Conservation (phyloP, 2,888 invertebrate genomes). For the Orthosia incerta region DNA sequence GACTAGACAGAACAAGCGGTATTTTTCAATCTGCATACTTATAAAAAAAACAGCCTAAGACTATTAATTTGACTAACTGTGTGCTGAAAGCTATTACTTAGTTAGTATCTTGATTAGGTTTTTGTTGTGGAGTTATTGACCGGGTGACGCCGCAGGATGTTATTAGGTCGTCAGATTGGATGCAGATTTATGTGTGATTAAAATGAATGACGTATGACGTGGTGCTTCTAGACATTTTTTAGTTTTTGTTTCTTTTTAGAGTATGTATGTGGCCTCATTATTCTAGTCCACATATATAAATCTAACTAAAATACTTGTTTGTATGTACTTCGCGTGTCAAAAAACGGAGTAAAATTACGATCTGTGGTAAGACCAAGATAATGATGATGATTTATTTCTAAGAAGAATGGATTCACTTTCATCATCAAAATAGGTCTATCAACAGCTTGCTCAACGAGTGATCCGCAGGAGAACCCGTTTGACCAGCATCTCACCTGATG, state of each 20-base stretch:
- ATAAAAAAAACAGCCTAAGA: constrained; percentile 27
- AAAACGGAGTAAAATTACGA: too few relatives aligned
- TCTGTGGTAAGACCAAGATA: too few relatives aligned
- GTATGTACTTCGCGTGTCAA: too few relatives aligned
- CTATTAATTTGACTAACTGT: constrained; percentile 54
- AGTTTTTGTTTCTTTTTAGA: neutral
- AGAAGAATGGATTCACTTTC: too few relatives aligned
- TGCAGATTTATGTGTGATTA: constrained; percentile 21
- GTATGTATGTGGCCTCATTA: neutral
- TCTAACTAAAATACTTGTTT: too few relatives aligned
- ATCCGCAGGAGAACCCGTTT: too few relatives aligned
- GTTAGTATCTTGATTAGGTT: constrained; percentile 54
- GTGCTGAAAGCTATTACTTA: constrained; percentile 42
- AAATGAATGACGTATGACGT: neutral
- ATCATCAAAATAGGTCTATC: too few relatives aligned
- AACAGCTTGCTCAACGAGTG: too few relatives aligned
- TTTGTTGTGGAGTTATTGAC: constrained; percentile 53
- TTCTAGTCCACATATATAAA: too few relatives aligned
- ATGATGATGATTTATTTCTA: too few relatives aligned
- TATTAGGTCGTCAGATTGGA: constrained; percentile 27
- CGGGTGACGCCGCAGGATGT: constrained; percentile 49
- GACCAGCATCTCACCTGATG: too few relatives aligned
- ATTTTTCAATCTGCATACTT: constrained; percentile 30
- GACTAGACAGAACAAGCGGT: constrained; percentile 32
- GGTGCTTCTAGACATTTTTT: neutral